phyloP scores from a whole-genome alignment of 2,888 invertebrate genomes.

The Acholoe squamosa region DNA sequence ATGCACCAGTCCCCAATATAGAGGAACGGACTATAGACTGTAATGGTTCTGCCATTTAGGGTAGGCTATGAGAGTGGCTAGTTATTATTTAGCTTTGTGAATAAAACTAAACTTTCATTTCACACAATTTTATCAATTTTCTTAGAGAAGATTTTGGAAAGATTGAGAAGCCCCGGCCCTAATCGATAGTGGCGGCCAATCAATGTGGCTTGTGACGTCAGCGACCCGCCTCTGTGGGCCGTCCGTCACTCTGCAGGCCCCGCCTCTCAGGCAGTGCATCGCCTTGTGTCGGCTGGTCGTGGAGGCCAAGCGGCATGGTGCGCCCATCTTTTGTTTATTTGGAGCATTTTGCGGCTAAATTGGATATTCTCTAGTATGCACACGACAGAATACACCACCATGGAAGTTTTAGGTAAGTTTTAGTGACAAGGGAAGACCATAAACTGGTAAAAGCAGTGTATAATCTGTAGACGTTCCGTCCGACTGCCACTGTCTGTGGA shows the following conservation, averaged over 20 bases:
- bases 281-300: constrained; percentile 5
- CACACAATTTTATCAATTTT: no score
- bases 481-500: constrained; percentile 16
- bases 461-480: constrained; percentile 10
- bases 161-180: no score
- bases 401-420: constrained; percentile 38
- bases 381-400: not conserved
- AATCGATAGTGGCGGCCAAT: constrained; percentile 47
- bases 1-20: no score
- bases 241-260: constrained; percentile 24
- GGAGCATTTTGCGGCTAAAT: constrained; percentile 28
- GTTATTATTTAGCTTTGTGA: no score
- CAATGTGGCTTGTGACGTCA: constrained; percentile 48
- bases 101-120: no score
- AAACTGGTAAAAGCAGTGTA: not conserved
- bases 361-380: not conserved
- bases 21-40: no score
- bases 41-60: no score
- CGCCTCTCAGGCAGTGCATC: constrained; percentile 13
- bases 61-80: no score
- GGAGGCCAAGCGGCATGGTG: constrained; percentile 7
- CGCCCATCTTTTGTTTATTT: constrained; percentile 42
- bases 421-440: not conserved
- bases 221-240: constrained; percentile 24
- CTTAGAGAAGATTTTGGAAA: no score